Evolutionary conservation across 2,888 invertebrate species (phyloP).

Genomic region (Netelia inedita): DNA sequence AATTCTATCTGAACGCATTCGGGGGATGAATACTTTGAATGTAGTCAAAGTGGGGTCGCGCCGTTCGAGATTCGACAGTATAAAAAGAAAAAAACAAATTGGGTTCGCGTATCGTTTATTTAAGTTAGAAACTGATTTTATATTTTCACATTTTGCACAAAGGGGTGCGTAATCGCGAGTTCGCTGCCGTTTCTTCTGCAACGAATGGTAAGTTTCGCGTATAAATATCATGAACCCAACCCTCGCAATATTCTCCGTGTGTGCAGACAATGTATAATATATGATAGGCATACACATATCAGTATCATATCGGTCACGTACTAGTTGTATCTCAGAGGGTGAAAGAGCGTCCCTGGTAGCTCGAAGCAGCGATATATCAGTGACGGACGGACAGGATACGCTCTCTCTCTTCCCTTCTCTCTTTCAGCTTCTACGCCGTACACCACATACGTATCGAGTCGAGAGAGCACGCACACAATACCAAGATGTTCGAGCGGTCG

Average conservation of each 20-base stretch:
- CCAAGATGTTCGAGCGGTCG: constrained; percentile 24
- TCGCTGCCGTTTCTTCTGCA: neutral
- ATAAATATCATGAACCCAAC: constrained; percentile 32
- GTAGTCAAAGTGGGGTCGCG: constrained; percentile 3
- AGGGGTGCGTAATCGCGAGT: too few species aligned
- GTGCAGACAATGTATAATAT: constrained; percentile 62
- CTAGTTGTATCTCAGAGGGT: constrained; percentile 79
- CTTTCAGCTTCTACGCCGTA: constrained; percentile 12
- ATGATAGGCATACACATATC: constrained; percentile 65
- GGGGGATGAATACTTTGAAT: constrained; percentile 13
- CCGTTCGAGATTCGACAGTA: constrained; percentile 6
- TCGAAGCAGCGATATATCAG: constrained; percentile 79
- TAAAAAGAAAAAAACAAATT: constrained; percentile 4
- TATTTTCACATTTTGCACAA: too few species aligned
- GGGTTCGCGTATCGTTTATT: too few species aligned
- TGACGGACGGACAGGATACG: constrained; percentile 79
- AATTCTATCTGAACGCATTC: constrained; percentile 50
- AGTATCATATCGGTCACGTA: constrained; percentile 83
- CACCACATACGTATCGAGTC: neutral
- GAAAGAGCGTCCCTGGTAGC: constrained; percentile 77
- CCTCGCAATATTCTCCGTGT: constrained; percentile 16
- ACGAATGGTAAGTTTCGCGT: constrained; percentile 31
- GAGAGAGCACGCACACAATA: neutral
- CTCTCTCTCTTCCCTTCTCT: constrained; percentile 62
- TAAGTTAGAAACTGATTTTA: too few species aligned